Conservation (phyloP, 2,888 invertebrate species). For the Drosophila mulleri region DNA sequence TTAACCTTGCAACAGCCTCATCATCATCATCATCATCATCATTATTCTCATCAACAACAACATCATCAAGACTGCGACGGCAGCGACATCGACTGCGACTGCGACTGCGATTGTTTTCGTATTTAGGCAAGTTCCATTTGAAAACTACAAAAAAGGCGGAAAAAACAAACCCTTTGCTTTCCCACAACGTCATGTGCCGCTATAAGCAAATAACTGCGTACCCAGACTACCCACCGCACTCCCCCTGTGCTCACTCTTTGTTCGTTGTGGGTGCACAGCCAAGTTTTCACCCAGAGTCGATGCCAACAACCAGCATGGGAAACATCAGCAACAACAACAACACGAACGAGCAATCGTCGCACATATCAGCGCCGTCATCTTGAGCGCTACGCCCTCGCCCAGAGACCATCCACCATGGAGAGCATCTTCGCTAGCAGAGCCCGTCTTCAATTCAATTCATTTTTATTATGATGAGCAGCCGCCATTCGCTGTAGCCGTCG, state of each 20-base stretch:
- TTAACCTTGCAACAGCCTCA: constrained; percentile 53
- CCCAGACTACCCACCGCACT: not conserved
- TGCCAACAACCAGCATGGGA: constrained; percentile 74
- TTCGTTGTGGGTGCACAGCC: constrained; percentile 55
- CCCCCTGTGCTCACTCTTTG: constrained; percentile 33
- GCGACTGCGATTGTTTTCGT: constrained; percentile 43
- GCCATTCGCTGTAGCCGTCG: constrained; percentile 32
- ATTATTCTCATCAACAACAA: constrained; percentile 5
- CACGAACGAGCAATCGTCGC: constrained; percentile 46
- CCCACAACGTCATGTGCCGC: constrained; percentile 71
- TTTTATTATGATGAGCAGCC: constrained; percentile 78
- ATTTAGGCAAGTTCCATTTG: constrained; percentile 58
- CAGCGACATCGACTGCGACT: constrained; percentile 18
- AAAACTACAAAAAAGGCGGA: constrained; percentile 25
- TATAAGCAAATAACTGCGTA: constrained; percentile 65
- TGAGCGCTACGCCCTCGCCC: constrained; percentile 58
- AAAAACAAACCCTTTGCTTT: constrained; percentile 66
- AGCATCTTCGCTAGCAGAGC: constrained; percentile 23
- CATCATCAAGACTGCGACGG: constrained; percentile 29
- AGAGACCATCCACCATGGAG: constrained; percentile 26
- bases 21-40: constrained; percentile 15
- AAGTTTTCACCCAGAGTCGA: constrained; percentile 58
- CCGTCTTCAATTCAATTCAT: constrained; percentile 74
- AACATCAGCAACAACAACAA: constrained; percentile 42
- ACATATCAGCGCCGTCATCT: constrained; percentile 71